Evolutionary conservation across 2,888 invertebrate genomes (phyloP), one percentile per base, ranked within the genome.

Genomic region (Chymomyza caudatula): DNA sequence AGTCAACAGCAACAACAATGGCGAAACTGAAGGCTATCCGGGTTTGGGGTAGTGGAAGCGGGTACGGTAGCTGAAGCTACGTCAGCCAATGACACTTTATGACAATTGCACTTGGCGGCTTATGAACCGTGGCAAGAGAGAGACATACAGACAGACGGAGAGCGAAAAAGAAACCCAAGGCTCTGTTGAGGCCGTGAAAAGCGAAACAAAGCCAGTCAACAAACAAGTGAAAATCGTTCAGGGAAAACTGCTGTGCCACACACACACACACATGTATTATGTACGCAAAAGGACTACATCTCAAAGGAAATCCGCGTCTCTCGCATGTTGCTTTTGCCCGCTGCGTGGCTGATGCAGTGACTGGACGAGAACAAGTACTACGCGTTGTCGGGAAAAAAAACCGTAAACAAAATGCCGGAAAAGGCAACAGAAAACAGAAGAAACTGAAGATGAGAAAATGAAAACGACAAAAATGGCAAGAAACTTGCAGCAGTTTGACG

Each of bases 71-170:
- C 63, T 22, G 61, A 71, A 57, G 69, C 42, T 71, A 71, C 74
- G 71, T 73, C 85, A 86, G 87, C 87, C 86, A 85, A 85, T 85
- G 85, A 87, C 87, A 87, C 85, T 85, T 87, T 85, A 85, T 82
- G 87, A 85, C 85, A 85, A 85, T 87, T 86, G 83, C 85, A 85
- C 85, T 85, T 85, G 82, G 74, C 76, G 76, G 75, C 85, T 74
- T 73, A 51, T 59, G 53, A 67, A 54, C 61, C 61, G 60, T 62
- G 60, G 66, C 58, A 58, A 44, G 65, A 55, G 56, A 29, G 11
- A 47, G 49, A n/a, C n/a, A n/a, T n/a, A n/a, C 22, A 42, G 42
- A n/a, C n/a, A n/a, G n/a, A n/a, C 19, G 1, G 17, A 53, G 29
- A 54, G 19, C 29, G 1, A 13, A 15, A 49, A 51, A 56, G 44